These are phyloP conservation scores for Hippocampus guttulatus DNA, from an alignment of 2,113 vertebrate genomes.

Conservation along the genomic window DNA sequence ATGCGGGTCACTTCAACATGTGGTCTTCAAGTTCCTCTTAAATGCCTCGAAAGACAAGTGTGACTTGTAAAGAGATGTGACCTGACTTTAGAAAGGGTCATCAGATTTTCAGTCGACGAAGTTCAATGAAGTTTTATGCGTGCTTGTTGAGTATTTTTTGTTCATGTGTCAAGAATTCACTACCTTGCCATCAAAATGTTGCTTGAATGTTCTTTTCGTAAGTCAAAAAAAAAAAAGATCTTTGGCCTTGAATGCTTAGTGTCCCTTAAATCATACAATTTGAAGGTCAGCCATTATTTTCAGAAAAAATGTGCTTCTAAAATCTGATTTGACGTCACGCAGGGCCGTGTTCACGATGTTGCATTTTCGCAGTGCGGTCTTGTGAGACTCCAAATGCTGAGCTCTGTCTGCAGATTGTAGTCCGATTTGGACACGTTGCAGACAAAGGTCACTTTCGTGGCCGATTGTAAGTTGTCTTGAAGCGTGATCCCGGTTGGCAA, in stretches of 20 bases:
- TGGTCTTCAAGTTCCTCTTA: conserved; percentile 6
- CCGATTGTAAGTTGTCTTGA: too few relatives aligned
- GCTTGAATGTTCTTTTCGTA: background rate
- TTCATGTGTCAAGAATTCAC: background rate
- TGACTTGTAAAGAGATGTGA: conserved; percentile 3
- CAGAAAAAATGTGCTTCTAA: too few relatives aligned
- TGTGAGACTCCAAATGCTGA: too few relatives aligned
- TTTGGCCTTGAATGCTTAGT: background rate
- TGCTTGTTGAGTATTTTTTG: background rate
- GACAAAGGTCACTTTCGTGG: too few relatives aligned
- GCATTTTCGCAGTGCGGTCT: too few relatives aligned
- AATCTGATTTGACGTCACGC: too few relatives aligned
- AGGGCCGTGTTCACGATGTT: too few relatives aligned
- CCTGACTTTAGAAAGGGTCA: conserved; percentile 1
- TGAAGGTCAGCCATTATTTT: background rate
- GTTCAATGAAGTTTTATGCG: background rate
- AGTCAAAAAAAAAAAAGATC: background rate
- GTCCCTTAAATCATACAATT: background rate
- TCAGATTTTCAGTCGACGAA: background rate
- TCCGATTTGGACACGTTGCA: too few relatives aligned
- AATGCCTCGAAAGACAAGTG: background rate
- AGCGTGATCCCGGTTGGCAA: background rate
- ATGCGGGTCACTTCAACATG: conserved; percentile 6
- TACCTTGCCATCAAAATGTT: background rate
- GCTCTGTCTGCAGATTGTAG: too few relatives aligned